Evolutionary conservation across 2,888 invertebrate species (phyloP), one percentile per base, ranked within the genome.

Genomic region (Harpagoxenus sublaevis): DNA sequence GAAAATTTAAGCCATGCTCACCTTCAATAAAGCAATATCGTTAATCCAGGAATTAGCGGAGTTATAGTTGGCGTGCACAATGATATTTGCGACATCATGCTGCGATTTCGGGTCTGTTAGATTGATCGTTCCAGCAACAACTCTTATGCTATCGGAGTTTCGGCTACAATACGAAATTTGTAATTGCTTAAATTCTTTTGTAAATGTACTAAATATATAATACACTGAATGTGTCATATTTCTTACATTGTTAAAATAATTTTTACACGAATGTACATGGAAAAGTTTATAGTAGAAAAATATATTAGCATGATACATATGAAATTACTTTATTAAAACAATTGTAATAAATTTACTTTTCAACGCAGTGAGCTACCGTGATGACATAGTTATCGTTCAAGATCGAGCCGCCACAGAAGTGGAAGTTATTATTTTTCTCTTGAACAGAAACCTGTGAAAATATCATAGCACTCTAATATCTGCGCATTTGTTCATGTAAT

Each of bases 1-100:
- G 31, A 70, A 35, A 57, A 42, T 70, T 42, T 55, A 8, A 10
- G 12, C 8, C 10, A n/a, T 5, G 1, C 9, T 79, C 86, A 93
- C 93, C 88, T 90, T 91, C n/a, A 94, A 55, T 8, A 94, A 73
- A 35, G 94, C 93, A n/a, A 94, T 92, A 62, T 94, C 94, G 75
- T 90, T 91, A 1, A 10, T 70, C 87, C 86, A 91, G 3, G 91
- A 91, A 68, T 92, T 83, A 0, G 0, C 0, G 0, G 85, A 0
- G 39, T 84, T 23, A 74, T 93, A 94, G 2, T 86, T n/a, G n/a
- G n/a, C 66, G 51, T 91, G 91, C 2, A 28, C 0, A 8, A 75
- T 85, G 8, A 91, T 86, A 6, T 68, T n/a, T 15, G 2, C 0
- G 10, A 90, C 81, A 0, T 68, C n/a, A 42, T 85, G 85, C 4